Percentiles rank a stretch among this genome's conserved stretches.
These are phyloP conservation scores for Limnothrissa miodon DNA, from an alignment of 2,113 vertebrate genomes.

Conservation along the genomic window DNA sequence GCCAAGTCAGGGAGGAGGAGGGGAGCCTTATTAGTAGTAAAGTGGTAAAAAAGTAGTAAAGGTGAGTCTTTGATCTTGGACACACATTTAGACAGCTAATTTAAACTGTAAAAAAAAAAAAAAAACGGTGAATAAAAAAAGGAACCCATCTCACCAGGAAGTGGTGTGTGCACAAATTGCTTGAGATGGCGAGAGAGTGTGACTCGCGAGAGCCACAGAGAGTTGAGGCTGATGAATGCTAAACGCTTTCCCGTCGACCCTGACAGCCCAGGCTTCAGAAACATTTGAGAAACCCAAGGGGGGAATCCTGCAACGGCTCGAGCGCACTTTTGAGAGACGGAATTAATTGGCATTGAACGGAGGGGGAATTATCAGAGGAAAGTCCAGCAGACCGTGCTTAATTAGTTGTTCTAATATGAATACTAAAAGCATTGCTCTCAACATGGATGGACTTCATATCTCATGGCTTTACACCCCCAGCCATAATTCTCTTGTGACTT, in stretches of 20 bases:
- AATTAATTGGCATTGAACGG: background rate
- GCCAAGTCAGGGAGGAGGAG: no score
- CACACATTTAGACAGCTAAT: background rate
- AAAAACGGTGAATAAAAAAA: no score
- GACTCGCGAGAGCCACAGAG: background rate
- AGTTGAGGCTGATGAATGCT: background rate
- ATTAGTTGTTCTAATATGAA: background rate
- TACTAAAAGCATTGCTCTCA: background rate
- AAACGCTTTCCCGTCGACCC: background rate
- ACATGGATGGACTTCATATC: background rate
- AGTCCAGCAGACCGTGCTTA: background rate
- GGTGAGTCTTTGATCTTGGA: background rate
- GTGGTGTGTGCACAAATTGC: background rate
- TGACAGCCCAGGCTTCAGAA: background rate
- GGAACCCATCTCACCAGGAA: background rate
- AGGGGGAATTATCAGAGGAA: background rate
- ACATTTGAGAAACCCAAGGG: background rate
- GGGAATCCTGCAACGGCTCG: background rate
- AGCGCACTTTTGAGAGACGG: background rate
- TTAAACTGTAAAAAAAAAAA: no score
- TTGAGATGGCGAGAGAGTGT: background rate
- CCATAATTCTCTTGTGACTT: no score
- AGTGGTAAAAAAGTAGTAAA: no score
- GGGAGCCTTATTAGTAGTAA: no score
- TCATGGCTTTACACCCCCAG: no score